Evolutionary conservation across 2,888 invertebrate genomes (phyloP).

Genomic region (Ceramica pisi): DNA sequence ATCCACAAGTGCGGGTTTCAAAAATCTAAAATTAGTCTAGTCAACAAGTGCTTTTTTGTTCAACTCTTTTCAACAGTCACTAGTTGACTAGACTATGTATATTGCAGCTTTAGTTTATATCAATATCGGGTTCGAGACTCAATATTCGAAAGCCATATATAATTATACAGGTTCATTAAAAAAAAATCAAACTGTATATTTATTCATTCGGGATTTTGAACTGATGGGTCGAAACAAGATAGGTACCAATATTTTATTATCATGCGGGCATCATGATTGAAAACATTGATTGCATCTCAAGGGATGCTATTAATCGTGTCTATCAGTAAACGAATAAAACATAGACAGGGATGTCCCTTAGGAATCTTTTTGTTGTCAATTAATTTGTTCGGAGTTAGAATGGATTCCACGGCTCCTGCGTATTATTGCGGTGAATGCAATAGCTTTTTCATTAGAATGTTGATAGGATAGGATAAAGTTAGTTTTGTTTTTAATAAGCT

Average conservation of each 20-base stretch:
- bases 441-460: neutral
- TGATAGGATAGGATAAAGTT: neutral
- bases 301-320: conserved; percentile 1
- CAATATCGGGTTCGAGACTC: too few species aligned
- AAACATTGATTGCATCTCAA: conserved; percentile 24
- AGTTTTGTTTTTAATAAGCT: too few species aligned
- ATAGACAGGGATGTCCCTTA: neutral
- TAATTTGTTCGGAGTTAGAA: neutral
- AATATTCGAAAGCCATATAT: too few species aligned
- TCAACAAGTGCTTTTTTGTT: too few species aligned
- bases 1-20: too few species aligned
- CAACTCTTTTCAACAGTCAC: too few species aligned
- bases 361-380: conserved; percentile 20
- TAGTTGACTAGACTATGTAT: too few species aligned
- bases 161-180: too few species aligned
- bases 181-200: neutral
- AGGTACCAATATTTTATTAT: neutral
- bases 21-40: too few species aligned
- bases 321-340: conserved; percentile 4
- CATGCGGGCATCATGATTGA: conserved; percentile 1
- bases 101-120: too few species aligned
- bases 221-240: neutral
- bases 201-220: neutral
- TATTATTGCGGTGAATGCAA: neutral
- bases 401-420: neutral